phyloP scores from a whole-genome alignment of 2,797 vertebrate species.

The Pagetopsis macropterus region DNA sequence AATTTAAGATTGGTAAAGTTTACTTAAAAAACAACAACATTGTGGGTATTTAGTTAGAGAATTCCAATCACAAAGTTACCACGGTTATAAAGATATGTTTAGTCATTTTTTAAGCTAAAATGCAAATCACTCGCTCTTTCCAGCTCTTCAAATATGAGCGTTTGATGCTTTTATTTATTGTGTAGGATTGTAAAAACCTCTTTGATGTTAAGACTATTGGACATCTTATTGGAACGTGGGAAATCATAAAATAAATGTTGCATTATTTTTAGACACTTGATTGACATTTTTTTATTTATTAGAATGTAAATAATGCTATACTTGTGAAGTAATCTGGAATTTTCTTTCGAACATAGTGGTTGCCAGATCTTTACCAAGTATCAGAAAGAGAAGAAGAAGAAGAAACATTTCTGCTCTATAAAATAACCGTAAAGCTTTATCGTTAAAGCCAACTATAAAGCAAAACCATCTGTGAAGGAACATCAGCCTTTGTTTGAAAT shows the following conservation, averaged over 20 bases:
- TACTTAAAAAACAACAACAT: neutral
- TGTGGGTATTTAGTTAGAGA: neutral
- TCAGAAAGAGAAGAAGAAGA: neutral
- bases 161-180: neutral
- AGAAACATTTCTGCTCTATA: neutral
- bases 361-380: neutral
- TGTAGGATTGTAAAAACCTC: neutral
- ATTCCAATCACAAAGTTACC: neutral
- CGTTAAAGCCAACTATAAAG: no score
- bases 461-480: neutral
- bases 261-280: no score
- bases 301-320: neutral
- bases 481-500: neutral
- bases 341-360: neutral
- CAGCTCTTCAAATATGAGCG: neutral
- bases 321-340: neutral
- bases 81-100: no score
- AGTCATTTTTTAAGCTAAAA: neutral
- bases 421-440: neutral
- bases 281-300: neutral
- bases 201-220: neutral
- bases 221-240: neutral
- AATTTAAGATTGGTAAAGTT: no score
- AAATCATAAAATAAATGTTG: neutral
- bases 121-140: neutral